A percentile compares a stretch with the other conserved stretches of the same genome.
Evolutionary conservation across 2,888 invertebrate genomes (phyloP).

Genomic region (Busseola fusca): DNA sequence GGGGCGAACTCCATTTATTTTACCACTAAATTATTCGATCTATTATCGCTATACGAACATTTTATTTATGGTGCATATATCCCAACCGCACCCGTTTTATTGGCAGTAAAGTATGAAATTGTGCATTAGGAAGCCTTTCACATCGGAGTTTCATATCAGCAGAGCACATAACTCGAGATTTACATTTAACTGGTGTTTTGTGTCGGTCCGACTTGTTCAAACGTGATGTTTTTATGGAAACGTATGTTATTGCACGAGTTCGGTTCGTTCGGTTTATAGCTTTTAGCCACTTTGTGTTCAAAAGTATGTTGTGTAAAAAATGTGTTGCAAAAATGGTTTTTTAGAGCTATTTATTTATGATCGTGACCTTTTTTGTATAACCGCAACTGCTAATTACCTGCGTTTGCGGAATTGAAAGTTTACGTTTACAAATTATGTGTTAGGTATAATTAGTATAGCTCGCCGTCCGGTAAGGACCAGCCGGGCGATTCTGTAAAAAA

Average conservation of each 20-base stretch:
- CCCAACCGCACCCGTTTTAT: slow-evolving; percentile 79
- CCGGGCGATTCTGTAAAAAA: too few relatives aligned
- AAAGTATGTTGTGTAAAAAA: slow-evolving; percentile 61
- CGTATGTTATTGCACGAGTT: slow-evolving; percentile 76
- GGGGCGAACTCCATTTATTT: slow-evolving; percentile 74
- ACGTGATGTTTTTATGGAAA: slow-evolving; percentile 84
- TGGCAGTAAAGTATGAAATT: slow-evolving; percentile 86
- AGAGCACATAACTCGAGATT: slow-evolving; percentile 82
- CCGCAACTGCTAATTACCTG: slow-evolving; percentile 41
- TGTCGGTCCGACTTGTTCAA: slow-evolving; percentile 74
- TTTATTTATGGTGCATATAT: slow-evolving; percentile 81
- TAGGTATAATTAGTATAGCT: not conserved
- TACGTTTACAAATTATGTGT: not conserved
- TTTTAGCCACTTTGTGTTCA: slow-evolving; percentile 79
- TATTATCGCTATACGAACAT: slow-evolving; percentile 82
- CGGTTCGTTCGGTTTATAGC: slow-evolving; percentile 77
- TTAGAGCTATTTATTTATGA: slow-evolving; percentile 28
- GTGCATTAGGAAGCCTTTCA: slow-evolving; percentile 85
- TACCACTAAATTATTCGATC: slow-evolving; percentile 85
- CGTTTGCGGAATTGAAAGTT: slow-evolving; percentile 41
- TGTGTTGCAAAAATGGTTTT: slow-evolving; percentile 34
- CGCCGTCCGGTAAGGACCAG: too few relatives aligned
- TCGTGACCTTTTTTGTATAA: slow-evolving; percentile 45
- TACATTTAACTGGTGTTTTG: slow-evolving; percentile 81
- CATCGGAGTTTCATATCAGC: slow-evolving; percentile 79